Evolutionary conservation across 2,797 vertebrate genomes (phyloP).

Genomic region (Hoplostethus atlanticus): DNA sequence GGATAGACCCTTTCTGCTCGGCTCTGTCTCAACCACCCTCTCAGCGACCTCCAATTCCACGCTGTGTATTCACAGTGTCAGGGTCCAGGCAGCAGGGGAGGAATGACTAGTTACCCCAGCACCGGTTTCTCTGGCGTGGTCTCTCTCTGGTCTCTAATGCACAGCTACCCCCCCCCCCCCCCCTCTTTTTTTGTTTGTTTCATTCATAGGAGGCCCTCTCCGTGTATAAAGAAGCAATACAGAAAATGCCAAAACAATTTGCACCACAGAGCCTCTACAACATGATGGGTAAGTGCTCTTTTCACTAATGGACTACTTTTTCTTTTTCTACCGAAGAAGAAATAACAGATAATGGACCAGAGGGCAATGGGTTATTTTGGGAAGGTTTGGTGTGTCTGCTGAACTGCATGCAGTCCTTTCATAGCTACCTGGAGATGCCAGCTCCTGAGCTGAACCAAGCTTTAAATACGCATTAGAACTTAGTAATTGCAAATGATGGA

Average conservation of each 20-base stretch:
- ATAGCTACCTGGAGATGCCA: not conserved
- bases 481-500: not conserved
- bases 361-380: not conserved
- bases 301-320: slow-evolving; percentile 28
- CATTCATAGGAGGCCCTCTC: slow-evolving; percentile 92
- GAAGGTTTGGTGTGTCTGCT: not conserved
- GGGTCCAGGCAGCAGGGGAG: slow-evolving; percentile 54
- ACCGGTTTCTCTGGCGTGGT: slow-evolving; percentile 40
- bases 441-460: not conserved
- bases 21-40: slow-evolving; percentile 69
- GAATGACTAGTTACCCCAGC: slow-evolving; percentile 56
- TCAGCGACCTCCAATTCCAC: slow-evolving; percentile 74
- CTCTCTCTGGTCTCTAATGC: slow-evolving; percentile 54
- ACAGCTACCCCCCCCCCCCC: slow-evolving; percentile 46
- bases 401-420: not conserved
- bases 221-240: slow-evolving; percentile 97
- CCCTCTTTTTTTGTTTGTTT: slow-evolving; percentile 51
- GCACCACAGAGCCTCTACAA: slow-evolving; percentile 99
- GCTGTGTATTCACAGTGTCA: slow-evolving; percentile 71
- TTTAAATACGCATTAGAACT: slow-evolving; percentile 1
- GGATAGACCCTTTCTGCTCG: slow-evolving; percentile 68
- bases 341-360: not conserved
- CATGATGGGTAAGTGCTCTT: slow-evolving; percentile 96
- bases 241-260: slow-evolving; percentile 99
- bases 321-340: not conserved